Base-by-base conservation (phyloP, 1,140 invertebrate species). In the Medauroidea extradentata region DNA sequence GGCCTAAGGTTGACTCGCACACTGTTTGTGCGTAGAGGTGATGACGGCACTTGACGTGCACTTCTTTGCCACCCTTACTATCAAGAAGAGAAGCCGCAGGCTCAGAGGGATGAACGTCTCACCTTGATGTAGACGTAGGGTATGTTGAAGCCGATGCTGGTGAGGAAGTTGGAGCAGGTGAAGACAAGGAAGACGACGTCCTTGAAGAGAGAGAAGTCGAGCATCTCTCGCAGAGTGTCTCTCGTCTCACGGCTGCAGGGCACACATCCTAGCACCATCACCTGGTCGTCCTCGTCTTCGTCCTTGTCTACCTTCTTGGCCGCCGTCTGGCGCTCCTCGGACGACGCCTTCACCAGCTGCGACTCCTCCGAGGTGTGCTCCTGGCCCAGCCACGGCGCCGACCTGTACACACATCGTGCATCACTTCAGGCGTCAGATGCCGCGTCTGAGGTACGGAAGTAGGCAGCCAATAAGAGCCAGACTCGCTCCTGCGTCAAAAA, bases 61-160 rank as follows among this genome's bases (percentile, higher is more conserved):
- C n/a, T n/a, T n/a, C n/a, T n/a, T n/a, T n/a, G n/a, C n/a, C n/a
- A n/a, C n/a, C n/a, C n/a, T n/a, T n/a, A n/a, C n/a, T n/a, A n/a
- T n/a, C n/a, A n/a, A n/a, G n/a, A n/a, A n/a, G n/a, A n/a, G n/a
- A n/a, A n/a, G n/a, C n/a, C n/a, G n/a, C n/a, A n/a, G n/a, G n/a
- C n/a, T n/a, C n/a, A n/a, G n/a, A n/a, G n/a, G n/a, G n/a, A n/a
- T n/a, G n/a, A n/a, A 34, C 29, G 5, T 11, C 78, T 76, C 68
- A 83, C 82, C 59, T 85, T 84, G 41, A 91, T 81, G 74, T 90
- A 93, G 62, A 97, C 81, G 77, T 96, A 92, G 54, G 96, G 96
- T 67, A 96, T 86, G 73, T 97, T 95, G 79, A 96, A 99, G 29
- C 96, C 96, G 65, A 99, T 90, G 70, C 91, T 95, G 7, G 94